Evolutionary conservation across 2,113 vertebrate species (phyloP).

Genomic region (Aplodontia rufa): DNA sequence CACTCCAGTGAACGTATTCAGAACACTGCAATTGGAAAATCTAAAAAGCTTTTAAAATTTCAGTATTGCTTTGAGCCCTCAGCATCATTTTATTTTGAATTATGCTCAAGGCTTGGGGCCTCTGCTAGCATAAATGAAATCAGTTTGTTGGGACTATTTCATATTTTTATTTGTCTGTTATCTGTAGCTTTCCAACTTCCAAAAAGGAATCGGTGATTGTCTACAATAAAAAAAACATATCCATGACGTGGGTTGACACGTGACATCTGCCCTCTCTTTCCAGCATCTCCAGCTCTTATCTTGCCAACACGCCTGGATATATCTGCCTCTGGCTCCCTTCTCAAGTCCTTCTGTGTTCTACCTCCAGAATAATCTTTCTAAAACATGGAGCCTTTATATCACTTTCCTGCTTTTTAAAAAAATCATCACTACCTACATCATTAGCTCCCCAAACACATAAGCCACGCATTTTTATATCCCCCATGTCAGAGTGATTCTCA

Average conservation of each 20-base stretch:
- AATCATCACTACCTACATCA: background rate
- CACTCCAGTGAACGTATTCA: background rate
- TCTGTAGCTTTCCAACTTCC: background rate
- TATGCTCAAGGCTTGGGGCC: background rate
- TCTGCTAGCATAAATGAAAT: background rate
- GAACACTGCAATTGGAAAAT: background rate
- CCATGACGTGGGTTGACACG: background rate
- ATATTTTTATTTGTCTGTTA: slow-evolving; percentile 14
- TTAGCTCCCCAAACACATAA: background rate
- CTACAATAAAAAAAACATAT: background rate
- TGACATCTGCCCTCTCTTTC: background rate
- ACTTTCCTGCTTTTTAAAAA: background rate
- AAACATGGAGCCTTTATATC: background rate
- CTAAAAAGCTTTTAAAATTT: background rate
- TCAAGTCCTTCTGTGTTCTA: background rate
- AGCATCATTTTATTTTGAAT: background rate
- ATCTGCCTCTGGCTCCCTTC: background rate
- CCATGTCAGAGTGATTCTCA: background rate
- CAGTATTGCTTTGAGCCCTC: background rate
- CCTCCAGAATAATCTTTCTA: background rate
- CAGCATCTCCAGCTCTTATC: slow-evolving; percentile 5
- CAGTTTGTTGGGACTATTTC: background rate
- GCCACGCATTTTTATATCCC: background rate
- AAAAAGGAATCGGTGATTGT: background rate
- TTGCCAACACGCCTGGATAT: background rate